Evolutionary conservation across 1,140 invertebrate species (phyloP), one percentile per base, ranked within the genome.

Genomic region (Oedothorax gibbosus): DNA sequence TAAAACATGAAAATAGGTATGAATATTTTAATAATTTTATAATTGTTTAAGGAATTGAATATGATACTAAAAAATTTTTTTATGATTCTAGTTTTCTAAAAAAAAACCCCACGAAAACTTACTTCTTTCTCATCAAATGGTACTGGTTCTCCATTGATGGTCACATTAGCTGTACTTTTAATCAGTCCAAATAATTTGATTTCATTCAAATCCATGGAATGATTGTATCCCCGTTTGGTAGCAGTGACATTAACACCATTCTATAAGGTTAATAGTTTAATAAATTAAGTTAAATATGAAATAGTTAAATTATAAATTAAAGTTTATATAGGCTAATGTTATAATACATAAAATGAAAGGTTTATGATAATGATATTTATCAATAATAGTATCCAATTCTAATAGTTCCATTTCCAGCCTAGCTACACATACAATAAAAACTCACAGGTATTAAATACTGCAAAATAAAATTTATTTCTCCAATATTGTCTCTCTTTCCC

Each of bases 111-210:
- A n/a, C n/a, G 21, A 5, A n/a, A 18, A 75, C 72, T 57, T 5
- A 75, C 72, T 21, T 75, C 49, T 60, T 2, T 5, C 11, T 35
- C 56, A 7, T 60, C 11, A 75, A 60, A 75, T 15, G 53, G 51
- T n/a, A 12, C 54, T 35, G 11, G 14, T 14, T 60, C 9, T 57
- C 56, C 72, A 75, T 75, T 75, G 12, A 75, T 12, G 8, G 72
- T 75, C 15, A 75, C 72, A 21, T 57, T 14, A 12, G 4, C 4
- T 9, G 62, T n/a, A 56, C n/a, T 35, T 14, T 53, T 53, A 54
- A 14, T 7, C 20, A 79, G 15, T 68, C 77, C 77, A 79, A 54
- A 79, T 21, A 72, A 50, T 62, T 62, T 72, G 60, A 82, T 54
- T 72, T 82, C 68, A 72, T 82, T 53, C 11, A 82, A 53, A 62